Percentiles rank a stretch among this genome's conserved stretches.
Conservation (phyloP, 2,888 invertebrate species). For the Cerastis leucographa region DNA sequence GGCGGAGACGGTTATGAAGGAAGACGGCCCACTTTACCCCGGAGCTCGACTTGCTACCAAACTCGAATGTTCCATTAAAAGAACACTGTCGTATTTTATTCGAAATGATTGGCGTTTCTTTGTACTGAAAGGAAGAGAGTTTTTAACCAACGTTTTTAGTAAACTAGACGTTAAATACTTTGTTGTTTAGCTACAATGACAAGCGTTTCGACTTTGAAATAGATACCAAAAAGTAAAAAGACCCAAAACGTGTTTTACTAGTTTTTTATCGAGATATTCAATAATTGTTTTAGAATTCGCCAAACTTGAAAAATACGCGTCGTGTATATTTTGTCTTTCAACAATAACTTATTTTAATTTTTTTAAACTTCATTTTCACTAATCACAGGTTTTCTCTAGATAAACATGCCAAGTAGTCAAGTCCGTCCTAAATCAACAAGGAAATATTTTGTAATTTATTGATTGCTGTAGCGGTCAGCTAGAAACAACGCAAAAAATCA, state of each 20-base stretch:
- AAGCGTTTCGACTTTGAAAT: not conserved
- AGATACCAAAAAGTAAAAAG: not conserved
- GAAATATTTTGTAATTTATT: not conserved
- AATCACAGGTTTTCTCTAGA: not conserved
- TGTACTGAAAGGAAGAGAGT: not conserved
- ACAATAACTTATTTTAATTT: not conserved
- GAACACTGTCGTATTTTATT: conserved; percentile 30
- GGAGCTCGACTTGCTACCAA: conserved; percentile 26
- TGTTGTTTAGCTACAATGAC: not conserved
- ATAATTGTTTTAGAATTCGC: not conserved
- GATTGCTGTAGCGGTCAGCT: not conserved
- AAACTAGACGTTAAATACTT: not conserved
- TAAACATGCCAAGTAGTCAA: not conserved
- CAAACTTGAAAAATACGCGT: not conserved
- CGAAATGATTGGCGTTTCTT: conserved; percentile 29
- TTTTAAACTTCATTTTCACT: not conserved
- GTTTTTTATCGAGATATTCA: not conserved
- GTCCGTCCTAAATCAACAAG: not conserved
- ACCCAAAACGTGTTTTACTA: not conserved
- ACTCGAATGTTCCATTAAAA: conserved; percentile 39
- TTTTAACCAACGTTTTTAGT: not conserved
- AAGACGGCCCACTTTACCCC: conserved; percentile 8
- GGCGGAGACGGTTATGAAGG: conserved; percentile 37
- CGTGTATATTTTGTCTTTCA: not conserved
- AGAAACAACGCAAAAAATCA: not conserved